Base-by-base conservation (phyloP, 1,140 invertebrate genomes). In the Saxidomus purpurata region DNA sequence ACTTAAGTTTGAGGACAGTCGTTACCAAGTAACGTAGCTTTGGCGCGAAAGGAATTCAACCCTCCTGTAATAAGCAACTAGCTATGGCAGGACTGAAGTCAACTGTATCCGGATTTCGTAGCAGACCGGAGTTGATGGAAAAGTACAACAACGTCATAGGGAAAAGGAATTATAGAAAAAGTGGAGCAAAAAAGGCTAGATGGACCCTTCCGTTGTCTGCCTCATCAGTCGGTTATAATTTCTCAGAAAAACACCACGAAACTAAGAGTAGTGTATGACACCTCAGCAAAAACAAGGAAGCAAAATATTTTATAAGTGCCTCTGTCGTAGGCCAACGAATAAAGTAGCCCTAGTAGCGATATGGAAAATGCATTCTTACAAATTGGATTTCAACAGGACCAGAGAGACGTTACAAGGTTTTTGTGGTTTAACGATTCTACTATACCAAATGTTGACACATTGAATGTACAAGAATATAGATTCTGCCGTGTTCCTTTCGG, bases 331-430 rank as follows among this genome's bases (percentile, higher is more conserved):
- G 0, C 84, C 69, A 17, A 49, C 61, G 17, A 4, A 22, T 4
- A 34, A 17, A 31, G 59, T 74, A 6, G 82, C 55, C 2, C 49
- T 74, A 17, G 43, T 85, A 17, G 61, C 67, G 82, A 85, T 28
- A 85, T 85, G 11, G 52, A 85, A 55, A 85, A 85, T 19, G 69
- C 83, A 0, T 85, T 85, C 52, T 43, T 85, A 1, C 83, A 85
- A 76, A 17, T 85, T 13, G 83, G 49, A 17, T 17, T 67, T 13
- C 34, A 76, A 61, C 34, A 28, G 31, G 49, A 28, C 38, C 59
- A 87, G 25, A 25, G 89, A 28, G 89, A 86, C 74, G 89, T 63
- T 0, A 90, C 82, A 0, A 28, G 83, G 59, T 90, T 87, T 43
- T 13, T 90, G 0, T 86, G 89, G 83, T 49, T 90, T 0, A 90